Base-by-base conservation (phyloP, 2,797 vertebrate species). In the Sebastes oblongus region DNA sequence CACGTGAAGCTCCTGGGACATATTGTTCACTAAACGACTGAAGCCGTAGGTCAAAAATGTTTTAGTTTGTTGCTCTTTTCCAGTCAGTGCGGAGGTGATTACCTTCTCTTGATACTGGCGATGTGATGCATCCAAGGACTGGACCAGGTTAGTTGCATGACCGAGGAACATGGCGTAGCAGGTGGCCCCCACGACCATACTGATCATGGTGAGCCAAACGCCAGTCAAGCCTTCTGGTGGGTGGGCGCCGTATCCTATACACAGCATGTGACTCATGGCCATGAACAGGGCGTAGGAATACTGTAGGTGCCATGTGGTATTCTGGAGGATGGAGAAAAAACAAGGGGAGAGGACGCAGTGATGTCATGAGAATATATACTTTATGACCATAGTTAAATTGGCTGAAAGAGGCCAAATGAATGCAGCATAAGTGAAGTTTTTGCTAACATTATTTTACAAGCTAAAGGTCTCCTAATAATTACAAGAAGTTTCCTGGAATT, bases 31-130 rank as follows among this genome's bases (percentile, higher is more conserved):
- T 58, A 81, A 86, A 56, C 54, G 39, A 25, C 5, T 13, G 36
- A 55, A 69, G 18, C 58, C 68, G 20, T n/a, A 69, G 32, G 59
- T 80, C 60, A 79, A 65, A 50, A 87, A 69, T 32, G 25, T 66
- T 81, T 82, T 16, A 27, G 8, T 67, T 56, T 56, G 61, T 42
- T 54, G 52, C 70, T 71, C 18, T 27, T 70, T 42, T 64, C 9
- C 16, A 55, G n/a, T 73, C 58, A 25, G 25, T 22, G 39, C 29
- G 64, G 14, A 65, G 62, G 56, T 39, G 32, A 76, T 83, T 94
- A 98, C 97, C 97, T 99, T 99, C 91, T 99, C 98, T 89, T 99
- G 97, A 91, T 99, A 99, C 81, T 99, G 98, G 3, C 98, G 98
- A 78, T 98, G 96, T 0, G 98, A 99, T 0, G 98, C 97, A 55